phyloP scores from a whole-genome alignment of 2,113 vertebrate genomes.

The Actenoides lindsayi region DNA sequence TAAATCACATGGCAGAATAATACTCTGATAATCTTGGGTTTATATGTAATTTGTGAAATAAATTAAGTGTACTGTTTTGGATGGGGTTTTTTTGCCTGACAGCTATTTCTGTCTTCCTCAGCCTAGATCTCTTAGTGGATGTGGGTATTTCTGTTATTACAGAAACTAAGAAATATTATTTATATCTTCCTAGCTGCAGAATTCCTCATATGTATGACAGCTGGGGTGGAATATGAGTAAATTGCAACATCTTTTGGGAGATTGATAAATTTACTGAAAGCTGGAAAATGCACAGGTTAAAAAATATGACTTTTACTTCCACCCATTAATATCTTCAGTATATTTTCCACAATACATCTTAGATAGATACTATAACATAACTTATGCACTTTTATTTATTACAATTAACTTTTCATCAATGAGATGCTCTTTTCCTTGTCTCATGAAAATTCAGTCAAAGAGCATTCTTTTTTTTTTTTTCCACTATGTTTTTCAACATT shows the following conservation, averaged over 20 bases:
- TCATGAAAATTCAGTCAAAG: background rate
- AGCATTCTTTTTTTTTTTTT: background rate
- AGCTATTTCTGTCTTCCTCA: background rate
- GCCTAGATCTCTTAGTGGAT: background rate
- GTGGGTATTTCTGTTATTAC: background rate
- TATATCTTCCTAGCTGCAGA: background rate
- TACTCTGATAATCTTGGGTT: background rate
- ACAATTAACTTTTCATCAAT: background rate
- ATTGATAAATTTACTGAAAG: background rate
- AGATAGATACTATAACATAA: background rate
- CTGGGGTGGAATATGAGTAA: background rate
- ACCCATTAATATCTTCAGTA: background rate
- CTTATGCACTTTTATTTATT: background rate
- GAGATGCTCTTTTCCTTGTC: background rate
- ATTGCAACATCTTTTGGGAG: background rate
- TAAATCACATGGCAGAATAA: background rate
- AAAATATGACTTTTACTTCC: background rate
- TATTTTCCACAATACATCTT: background rate
- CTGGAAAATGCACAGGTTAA: background rate
- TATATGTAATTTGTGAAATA: background rate
- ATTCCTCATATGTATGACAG: background rate
- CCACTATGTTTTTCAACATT: background rate
- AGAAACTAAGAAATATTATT: background rate
- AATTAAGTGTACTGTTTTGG: background rate
- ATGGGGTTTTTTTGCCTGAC: background rate